Conservation (phyloP, 1,140 invertebrate species). For the Trachelipus rathkii region DNA sequence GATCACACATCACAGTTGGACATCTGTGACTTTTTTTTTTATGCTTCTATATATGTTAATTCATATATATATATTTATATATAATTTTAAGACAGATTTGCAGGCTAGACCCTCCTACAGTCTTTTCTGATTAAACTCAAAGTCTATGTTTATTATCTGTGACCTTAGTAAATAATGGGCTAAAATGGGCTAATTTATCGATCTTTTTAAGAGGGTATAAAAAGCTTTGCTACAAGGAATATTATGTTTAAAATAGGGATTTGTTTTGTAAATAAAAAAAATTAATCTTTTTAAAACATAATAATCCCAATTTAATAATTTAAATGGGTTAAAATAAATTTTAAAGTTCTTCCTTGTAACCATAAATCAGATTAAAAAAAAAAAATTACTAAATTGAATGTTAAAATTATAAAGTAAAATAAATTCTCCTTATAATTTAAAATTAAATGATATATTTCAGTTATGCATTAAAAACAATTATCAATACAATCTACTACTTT, state of each 20-base stretch:
- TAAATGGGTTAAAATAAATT: too few relatives aligned
- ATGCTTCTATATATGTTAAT: not conserved
- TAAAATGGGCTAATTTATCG: not conserved
- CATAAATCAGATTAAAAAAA: too few relatives aligned
- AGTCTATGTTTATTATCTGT: not conserved
- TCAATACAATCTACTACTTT: not conserved
- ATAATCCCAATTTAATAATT: too few relatives aligned
- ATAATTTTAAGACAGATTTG: not conserved
- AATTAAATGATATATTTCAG: too few relatives aligned
- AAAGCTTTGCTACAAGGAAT: not conserved
- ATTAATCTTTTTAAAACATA: too few relatives aligned
- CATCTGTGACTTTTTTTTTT: not conserved
- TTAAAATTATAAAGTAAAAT: too few relatives aligned
- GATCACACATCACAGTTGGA: not conserved
- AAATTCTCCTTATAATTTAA: too few relatives aligned
- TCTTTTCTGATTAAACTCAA: not conserved
- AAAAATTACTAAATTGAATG: too few relatives aligned
- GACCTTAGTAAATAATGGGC: not conserved
- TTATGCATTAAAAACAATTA: too few relatives aligned
- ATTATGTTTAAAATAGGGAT: not conserved
- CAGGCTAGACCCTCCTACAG: conserved; percentile 1
- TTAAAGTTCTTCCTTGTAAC: too few relatives aligned
- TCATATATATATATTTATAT: not conserved
- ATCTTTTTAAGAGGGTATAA: conserved; percentile 5
- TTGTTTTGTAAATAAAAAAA: not conserved